phyloP scores from a whole-genome alignment of 1,140 invertebrate species.

The Bombus huntii region DNA sequence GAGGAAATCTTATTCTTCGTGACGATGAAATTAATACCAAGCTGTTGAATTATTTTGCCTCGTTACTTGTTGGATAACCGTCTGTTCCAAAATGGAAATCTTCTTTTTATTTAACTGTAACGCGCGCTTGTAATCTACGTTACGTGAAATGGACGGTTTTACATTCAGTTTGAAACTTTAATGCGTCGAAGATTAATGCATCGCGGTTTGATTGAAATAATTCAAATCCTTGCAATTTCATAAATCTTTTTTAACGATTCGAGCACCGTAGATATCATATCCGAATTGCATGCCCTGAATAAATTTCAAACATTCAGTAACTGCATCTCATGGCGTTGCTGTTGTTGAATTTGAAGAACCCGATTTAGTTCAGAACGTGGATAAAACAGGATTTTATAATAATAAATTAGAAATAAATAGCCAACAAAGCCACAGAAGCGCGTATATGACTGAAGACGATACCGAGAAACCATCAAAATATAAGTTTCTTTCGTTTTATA shows the following conservation, averaged over 20 bases:
- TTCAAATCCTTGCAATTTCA: neutral
- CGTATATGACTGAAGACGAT: no score
- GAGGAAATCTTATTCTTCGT: neutral
- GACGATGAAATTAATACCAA: conserved; percentile 34
- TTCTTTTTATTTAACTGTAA: neutral
- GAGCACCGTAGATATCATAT: no score
- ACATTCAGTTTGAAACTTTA: neutral
- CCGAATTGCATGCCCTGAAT: no score
- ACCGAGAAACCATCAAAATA: no score
- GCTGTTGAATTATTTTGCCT: conserved; percentile 2
- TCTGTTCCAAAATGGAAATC: neutral
- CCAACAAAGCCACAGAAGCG: no score
- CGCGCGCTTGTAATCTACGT: neutral
- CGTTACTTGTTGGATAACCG: neutral
- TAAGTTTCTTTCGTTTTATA: no score
- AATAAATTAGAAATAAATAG: no score
- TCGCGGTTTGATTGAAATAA: neutral
- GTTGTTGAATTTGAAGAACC: no score
- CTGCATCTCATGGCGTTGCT: no score
- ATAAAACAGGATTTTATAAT: no score
- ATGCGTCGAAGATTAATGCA: neutral
- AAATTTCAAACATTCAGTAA: no score
- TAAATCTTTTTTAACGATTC: neutral
- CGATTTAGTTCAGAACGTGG: no score
- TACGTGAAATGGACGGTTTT: neutral